Evolutionary conservation across 53 echinoderm and acorn worm species (phyloP).

Genomic region (Astropecten irregularis): DNA sequence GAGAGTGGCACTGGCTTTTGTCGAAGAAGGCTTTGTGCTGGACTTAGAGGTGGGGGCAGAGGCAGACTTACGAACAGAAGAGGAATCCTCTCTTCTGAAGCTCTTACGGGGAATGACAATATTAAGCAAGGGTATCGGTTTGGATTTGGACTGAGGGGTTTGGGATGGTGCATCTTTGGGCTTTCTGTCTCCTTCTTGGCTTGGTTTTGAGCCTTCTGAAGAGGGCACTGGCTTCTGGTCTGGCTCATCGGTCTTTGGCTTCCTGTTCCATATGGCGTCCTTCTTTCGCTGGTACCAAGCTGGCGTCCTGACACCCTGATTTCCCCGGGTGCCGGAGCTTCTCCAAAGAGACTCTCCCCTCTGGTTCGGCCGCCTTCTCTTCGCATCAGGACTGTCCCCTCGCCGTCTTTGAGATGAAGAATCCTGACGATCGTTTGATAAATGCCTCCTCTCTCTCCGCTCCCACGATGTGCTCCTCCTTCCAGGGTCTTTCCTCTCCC

Average conservation of each 20-base stretch:
- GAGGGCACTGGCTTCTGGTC: too few species aligned
- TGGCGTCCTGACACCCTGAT: conserved; percentile 13
- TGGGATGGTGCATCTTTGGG: neutral
- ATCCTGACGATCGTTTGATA: neutral
- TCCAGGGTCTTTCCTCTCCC: neutral
- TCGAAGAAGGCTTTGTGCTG: neutral
- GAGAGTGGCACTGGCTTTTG: neutral
- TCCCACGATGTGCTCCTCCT: neutral
- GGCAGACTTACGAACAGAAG: neutral
- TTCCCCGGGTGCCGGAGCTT: neutral
- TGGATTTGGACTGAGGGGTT: neutral
- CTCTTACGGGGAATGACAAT: conserved; percentile 1
- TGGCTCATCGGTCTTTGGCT: neutral
- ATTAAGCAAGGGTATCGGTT: neutral
- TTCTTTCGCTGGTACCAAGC: neutral
- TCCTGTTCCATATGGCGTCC: conserved; percentile 9
- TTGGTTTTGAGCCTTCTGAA: too few species aligned
- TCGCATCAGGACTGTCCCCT: neutral
- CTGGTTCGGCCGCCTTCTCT: neutral
- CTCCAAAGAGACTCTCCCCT: neutral
- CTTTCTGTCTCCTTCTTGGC: neutral
- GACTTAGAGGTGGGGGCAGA: neutral
- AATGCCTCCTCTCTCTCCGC: neutral
- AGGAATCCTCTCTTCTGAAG: too few species aligned
- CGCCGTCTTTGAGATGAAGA: neutral